Evolutionary conservation across 2,888 invertebrate species (phyloP), one percentile per base, ranked within the genome.

Genomic region (Ceraclea dissimilis): DNA sequence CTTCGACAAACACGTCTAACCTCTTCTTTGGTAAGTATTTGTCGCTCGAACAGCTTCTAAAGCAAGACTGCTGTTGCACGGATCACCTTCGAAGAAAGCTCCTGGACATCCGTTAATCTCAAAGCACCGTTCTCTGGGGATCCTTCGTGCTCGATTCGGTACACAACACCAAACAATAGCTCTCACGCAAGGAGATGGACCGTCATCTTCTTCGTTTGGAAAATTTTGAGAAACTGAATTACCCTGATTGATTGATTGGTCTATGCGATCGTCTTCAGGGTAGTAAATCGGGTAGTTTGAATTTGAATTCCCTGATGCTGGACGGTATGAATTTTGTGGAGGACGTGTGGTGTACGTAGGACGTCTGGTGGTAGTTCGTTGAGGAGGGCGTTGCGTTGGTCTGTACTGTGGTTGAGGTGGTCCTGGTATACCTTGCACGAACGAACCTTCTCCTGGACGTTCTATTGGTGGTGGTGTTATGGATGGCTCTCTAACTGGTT

Each of bases 61-160:
- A 8, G 39, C 39, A 13, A 39, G 39, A 4, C 8, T 13, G 2
- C 8, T 8, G 5, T 39, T 13, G 19, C 90, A 91, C 0, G 89
- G 88, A 66, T 84, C 85, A 0, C 70, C 64, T 61, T 83, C 88
- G 79, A 88, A 89, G 71, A 86, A 88, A 51, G 82, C 80, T 0
- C 86, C 86, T 0, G 81, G 80, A 67, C 90, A 91, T 6, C 83
- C 81, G 53, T 85, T 70, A 8, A 79, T 72, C 68, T 89, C 89
- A 59, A 90, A 90, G 67, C 90, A 91, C 13, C 62, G 39, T 2
- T 43, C 34, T 5, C 19, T 19, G 8, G 17, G 2, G 44, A 17
- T 10, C 17, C 16, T 34, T 13, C 19, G 52, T 11, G 19, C n/a
- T n/a, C 47, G 8, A 18, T 20, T 47, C 13, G 39, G 39, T 16